Conservation (phyloP, 2,888 invertebrate genomes). For the Eupelmus urozonus region DNA sequence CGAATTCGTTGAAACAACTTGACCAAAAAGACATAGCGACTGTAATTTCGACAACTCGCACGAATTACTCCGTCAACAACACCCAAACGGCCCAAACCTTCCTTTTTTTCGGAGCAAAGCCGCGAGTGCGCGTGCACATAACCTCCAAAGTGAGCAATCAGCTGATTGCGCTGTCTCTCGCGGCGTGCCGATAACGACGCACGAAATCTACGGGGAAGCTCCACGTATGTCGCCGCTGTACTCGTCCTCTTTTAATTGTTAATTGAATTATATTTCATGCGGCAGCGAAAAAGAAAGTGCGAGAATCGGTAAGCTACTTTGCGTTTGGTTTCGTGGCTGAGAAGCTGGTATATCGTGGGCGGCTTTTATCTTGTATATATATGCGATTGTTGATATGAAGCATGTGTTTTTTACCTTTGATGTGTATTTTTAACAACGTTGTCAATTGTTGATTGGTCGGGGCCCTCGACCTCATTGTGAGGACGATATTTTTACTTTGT, state of each 20-base stretch:
- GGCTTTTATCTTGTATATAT: too few relatives aligned
- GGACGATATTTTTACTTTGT: background rate
- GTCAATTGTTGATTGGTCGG: conserved; percentile 49
- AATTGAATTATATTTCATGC: conserved; percentile 36
- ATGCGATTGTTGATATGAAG: background rate
- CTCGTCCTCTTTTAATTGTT: background rate
- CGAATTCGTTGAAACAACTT: too few relatives aligned
- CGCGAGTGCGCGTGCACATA: too few relatives aligned
- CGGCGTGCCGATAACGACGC: conserved; percentile 10
- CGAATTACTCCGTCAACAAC: too few relatives aligned
- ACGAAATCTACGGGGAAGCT: conserved; percentile 32
- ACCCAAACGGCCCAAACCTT: too few relatives aligned
- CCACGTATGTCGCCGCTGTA: conserved; percentile 42
- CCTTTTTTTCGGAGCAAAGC: too few relatives aligned
- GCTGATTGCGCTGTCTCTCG: too few relatives aligned
- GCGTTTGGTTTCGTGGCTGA: background rate
- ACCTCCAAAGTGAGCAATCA: too few relatives aligned
- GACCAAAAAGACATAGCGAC: too few relatives aligned
- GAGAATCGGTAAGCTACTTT: background rate
- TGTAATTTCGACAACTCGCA: too few relatives aligned
- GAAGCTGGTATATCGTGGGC: background rate
- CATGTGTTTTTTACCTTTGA: background rate
- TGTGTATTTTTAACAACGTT: conserved; percentile 10
- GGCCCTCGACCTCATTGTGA: too few relatives aligned
- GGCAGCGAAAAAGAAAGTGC: too few relatives aligned